Evolutionary conservation across 2,888 invertebrate species (phyloP).

Genomic region (Ophioninae sp.): DNA sequence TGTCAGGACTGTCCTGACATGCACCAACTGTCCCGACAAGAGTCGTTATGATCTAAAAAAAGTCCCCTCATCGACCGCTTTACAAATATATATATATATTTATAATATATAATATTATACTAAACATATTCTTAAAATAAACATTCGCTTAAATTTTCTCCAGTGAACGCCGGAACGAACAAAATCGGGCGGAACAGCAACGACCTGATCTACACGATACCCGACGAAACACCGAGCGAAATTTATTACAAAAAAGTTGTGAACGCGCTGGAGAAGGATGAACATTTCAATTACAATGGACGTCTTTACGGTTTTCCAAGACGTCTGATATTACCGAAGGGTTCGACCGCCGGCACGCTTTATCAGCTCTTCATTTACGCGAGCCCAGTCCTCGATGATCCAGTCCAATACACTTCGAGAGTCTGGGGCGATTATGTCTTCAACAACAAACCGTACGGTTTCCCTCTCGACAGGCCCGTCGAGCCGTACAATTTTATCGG

Average conservation of each 20-base stretch:
- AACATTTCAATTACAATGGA: slow-evolving; percentile 80
- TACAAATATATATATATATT: too few species aligned
- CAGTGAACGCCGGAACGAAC: slow-evolving; percentile 85
- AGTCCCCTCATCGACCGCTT: too few species aligned
- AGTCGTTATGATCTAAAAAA: too few species aligned
- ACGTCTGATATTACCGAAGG: slow-evolving; percentile 88
- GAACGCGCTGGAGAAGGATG: slow-evolving; percentile 80
- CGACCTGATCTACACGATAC: slow-evolving; percentile 85
- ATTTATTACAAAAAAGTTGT: slow-evolving; percentile 70
- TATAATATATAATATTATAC: too few species aligned
- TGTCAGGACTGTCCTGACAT: too few species aligned
- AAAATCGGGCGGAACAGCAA: slow-evolving; percentile 86
- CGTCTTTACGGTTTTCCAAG: slow-evolving; percentile 86
- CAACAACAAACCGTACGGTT: slow-evolving; percentile 87
- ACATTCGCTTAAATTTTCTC: not conserved
- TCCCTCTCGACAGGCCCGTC: slow-evolving; percentile 88
- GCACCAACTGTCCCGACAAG: too few species aligned
- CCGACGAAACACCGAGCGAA: slow-evolving; percentile 82
- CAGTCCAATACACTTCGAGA: slow-evolving; percentile 81
- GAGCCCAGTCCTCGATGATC: slow-evolving; percentile 82
- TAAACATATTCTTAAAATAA: too few species aligned
- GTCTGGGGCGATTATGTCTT: slow-evolving; percentile 79
- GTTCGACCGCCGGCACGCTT: slow-evolving; percentile 85
- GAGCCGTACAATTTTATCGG: slow-evolving; percentile 84
- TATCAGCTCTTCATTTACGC: slow-evolving; percentile 86